These are phyloP conservation scores for Aplidium turbinatum DNA, from an alignment of 23 tunicate genomes.

Conservation along the genomic window DNA sequence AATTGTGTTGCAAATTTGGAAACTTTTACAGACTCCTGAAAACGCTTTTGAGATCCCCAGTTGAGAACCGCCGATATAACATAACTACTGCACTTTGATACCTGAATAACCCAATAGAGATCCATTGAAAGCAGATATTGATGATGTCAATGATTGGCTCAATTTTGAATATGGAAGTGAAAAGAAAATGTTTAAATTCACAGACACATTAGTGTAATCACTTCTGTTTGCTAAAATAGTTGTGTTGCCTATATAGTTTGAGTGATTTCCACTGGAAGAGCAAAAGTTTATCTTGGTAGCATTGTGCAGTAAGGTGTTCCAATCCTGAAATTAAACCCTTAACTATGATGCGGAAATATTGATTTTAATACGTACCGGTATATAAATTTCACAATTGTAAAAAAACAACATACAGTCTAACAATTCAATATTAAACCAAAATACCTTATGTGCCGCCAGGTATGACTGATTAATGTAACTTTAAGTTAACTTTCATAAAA, in stretches of 20 bases:
- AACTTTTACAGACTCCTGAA: too few relatives aligned
- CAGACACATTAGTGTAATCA: slow-evolving; percentile 17
- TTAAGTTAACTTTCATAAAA: too few relatives aligned
- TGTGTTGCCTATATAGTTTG: background rate
- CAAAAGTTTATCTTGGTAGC: slow-evolving; percentile 60
- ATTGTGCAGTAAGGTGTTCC: slow-evolving; percentile 68
- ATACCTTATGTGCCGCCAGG: too few relatives aligned
- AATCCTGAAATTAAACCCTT: slow-evolving; percentile 40
- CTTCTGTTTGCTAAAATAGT: background rate
- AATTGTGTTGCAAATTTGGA: too few relatives aligned
- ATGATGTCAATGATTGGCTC: background rate
- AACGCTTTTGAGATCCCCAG: too few relatives aligned
- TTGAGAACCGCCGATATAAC: background rate
- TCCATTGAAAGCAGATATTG: slow-evolving; percentile 37
- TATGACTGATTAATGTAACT: too few relatives aligned
- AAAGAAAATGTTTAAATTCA: slow-evolving; percentile 5
- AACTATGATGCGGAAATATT: too few relatives aligned
- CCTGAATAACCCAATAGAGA: slow-evolving; percentile 66
- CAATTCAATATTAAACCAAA: background rate
- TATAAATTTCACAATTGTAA: too few relatives aligned
- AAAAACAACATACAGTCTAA: background rate
- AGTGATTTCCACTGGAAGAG: background rate
- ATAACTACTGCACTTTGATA: slow-evolving; percentile 2
- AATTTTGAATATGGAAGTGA: background rate
- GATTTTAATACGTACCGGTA: too few relatives aligned